Percentiles rank a stretch among this genome's conserved stretches.
Conservation (phyloP, 2,888 invertebrate species). For the Xylophagus ater region DNA sequence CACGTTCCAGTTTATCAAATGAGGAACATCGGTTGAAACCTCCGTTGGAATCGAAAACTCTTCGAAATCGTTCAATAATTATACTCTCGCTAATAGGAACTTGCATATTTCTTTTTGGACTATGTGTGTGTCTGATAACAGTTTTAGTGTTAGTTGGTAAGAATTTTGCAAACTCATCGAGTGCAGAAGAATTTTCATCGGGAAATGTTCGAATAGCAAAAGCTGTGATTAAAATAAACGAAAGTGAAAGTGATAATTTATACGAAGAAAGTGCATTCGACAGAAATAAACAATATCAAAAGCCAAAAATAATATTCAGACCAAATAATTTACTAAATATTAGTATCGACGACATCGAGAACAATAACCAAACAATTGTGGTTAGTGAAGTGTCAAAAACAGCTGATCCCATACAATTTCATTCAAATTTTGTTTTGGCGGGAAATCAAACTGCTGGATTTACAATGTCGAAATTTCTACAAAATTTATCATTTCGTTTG, state of each 20-base stretch:
- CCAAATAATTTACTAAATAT: not conserved
- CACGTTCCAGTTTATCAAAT: constrained; percentile 35
- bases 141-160: constrained; percentile 36
- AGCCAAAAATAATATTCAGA: constrained; percentile 1
- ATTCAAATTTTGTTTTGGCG: too few species aligned
- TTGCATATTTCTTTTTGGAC: constrained; percentile 33
- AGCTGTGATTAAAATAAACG: not conserved
- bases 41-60: too few species aligned
- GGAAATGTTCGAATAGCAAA: not conserved
- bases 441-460: constrained; percentile 24
- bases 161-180: constrained; percentile 11
- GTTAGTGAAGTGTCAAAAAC: not conserved
- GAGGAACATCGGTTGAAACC: constrained; percentile 33
- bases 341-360: too few species aligned
- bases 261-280: too few species aligned
- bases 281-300: not conserved
- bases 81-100: constrained; percentile 33
- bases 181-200: constrained; percentile 12
- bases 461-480: constrained; percentile 30
- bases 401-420: too few species aligned
- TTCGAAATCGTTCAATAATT: too few species aligned
- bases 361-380: not conserved
- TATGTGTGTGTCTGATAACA: constrained; percentile 32
- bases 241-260: constrained; percentile 1
- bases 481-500: constrained; percentile 42